Base-by-base conservation (phyloP, 1,140 invertebrate genomes). In the Halesus radiatus region DNA sequence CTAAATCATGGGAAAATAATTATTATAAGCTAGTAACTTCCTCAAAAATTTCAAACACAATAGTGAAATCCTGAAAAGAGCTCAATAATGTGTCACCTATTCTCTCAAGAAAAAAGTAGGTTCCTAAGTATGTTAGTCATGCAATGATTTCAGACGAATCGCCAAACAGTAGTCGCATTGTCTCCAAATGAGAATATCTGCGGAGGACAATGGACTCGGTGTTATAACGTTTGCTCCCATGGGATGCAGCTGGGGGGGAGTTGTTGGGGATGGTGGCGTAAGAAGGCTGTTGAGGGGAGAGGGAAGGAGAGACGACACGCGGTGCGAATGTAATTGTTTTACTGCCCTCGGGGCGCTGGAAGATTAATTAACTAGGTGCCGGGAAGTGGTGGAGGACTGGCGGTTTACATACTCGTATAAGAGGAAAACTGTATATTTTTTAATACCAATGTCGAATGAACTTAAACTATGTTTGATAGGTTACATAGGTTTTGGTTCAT, bases 241-340 rank as follows among this genome's bases (percentile, higher is more conserved):
- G 72, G 72, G 66, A 22, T 22, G 16, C 10, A n/a, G n/a, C n/a
- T n/a, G n/a, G n/a, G n/a, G n/a, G n/a, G n/a, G n/a, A n/a, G n/a
- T n/a, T n/a, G n/a, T n/a, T n/a, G n/a, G 37, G 37, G 8, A 13
- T 13, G 37, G 10, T 45, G 37, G 37, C 37, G 5, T 45, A 13
- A 45, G 37, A 10, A 45, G 60, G 45, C 26, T 29, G 75, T 23
- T 2, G 45, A 5, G 16, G 54, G 32, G 75, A 22, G 53, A 50
- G 53, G 53, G 72, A 20, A 18, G 18, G 52, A 15, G 45, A 45
- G 81, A 70, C 77, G 56, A 45, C 81, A 82, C 75, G 81, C 81
- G 78, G 81, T 60, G 81, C 77, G 29, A 32, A 76, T 68, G 62
- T 82, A 82, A 82, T 82, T 82, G 81, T 82, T 82, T 82, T 79